Conservation (phyloP, 1,140 invertebrate species). For the Bombus huntii region DNA sequence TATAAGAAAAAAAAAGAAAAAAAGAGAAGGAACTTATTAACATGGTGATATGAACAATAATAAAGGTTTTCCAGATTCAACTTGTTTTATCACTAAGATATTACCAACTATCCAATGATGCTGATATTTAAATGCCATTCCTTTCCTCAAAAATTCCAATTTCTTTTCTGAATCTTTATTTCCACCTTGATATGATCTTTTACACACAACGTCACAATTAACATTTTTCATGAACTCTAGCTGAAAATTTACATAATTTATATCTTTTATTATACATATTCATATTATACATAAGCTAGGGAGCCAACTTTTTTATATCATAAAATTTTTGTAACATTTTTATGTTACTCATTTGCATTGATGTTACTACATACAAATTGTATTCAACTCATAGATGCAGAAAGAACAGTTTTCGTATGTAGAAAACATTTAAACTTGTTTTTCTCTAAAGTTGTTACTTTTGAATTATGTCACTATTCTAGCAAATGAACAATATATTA, state of each 20-base stretch:
- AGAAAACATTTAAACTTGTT: too few species aligned
- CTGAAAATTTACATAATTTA: constrained; percentile 68
- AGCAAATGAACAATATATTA: neutral
- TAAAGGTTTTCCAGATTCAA: neutral
- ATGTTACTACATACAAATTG: too few species aligned
- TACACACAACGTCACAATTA: constrained; percentile 89
- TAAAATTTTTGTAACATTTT: too few species aligned
- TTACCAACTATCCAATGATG: constrained; percentile 97
- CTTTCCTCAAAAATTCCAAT: constrained; percentile 92
- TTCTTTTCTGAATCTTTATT: constrained; percentile 87
- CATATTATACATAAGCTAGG: neutral
- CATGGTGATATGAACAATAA: neutral
- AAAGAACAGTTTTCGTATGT: neutral
- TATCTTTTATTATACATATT: neutral
- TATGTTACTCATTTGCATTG: too few species aligned
- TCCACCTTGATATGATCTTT: constrained; percentile 88
- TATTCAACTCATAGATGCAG: neutral
- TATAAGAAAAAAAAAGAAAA: constrained; percentile 56
- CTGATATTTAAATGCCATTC: constrained; percentile 98
- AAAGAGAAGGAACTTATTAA: neutral
- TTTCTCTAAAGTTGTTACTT: neutral
- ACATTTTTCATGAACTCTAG: constrained; percentile 88
- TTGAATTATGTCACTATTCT: neutral
- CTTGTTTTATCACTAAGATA: constrained; percentile 31
- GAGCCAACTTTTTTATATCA: neutral